Conservation (phyloP, 2,888 invertebrate species). For the Oligia fasciuncula region DNA sequence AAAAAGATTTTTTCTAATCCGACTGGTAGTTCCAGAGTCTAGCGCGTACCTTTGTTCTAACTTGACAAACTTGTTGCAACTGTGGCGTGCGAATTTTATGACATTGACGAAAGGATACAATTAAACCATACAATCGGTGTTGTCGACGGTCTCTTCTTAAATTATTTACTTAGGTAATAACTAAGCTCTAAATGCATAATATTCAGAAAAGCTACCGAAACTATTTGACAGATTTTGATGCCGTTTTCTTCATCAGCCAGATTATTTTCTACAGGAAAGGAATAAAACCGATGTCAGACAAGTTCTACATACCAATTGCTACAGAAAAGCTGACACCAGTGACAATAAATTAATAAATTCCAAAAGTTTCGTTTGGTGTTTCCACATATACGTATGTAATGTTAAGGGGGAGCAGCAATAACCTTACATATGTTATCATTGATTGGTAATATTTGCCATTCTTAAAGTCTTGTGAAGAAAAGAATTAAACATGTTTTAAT, state of each 20-base stretch:
- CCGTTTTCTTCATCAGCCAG: neutral
- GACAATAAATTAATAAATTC: neutral
- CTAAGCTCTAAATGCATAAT: no score
- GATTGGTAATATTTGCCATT: neutral
- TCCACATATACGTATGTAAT: neutral
- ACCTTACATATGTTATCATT: neutral
- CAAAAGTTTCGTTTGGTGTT: neutral
- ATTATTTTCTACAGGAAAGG: neutral
- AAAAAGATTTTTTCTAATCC: neutral
- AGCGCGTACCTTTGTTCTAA: neutral
- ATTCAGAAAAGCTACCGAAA: neutral
- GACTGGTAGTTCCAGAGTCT: neutral
- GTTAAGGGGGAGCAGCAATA: neutral
- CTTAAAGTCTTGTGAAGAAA: neutral
- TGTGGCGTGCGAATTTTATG: slow-evolving; percentile 12
- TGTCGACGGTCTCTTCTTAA: neutral
- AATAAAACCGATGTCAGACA: neutral
- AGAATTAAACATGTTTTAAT: neutral
- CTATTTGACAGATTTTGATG: neutral
- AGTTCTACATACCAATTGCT: neutral
- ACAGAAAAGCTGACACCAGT: neutral
- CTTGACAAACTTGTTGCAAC: slow-evolving; percentile 27
- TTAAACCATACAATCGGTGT: neutral
- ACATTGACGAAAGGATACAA: neutral
- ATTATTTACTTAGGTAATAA: neutral